Conservation (phyloP, 2,888 invertebrate species). For the Dendrolimus houi region DNA sequence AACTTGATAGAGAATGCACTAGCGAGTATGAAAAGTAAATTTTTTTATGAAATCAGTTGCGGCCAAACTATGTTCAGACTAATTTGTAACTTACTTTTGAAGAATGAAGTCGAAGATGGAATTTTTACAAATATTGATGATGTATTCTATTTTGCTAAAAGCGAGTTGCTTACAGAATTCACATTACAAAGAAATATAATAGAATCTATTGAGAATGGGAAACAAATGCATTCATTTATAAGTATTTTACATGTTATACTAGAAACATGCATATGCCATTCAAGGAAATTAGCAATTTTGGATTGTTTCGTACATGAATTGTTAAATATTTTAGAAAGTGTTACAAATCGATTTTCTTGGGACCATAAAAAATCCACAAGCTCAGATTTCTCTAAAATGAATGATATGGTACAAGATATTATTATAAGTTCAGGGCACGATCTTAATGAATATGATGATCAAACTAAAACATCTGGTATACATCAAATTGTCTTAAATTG, state of each 20-base stretch:
- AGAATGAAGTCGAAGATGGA: slow-evolving; percentile 21
- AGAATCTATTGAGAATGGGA: slow-evolving; percentile 59
- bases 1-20: slow-evolving; percentile 52
- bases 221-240: slow-evolving; percentile 70
- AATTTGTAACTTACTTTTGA: slow-evolving; percentile 47
- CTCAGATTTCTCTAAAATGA: slow-evolving; percentile 88
- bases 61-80: slow-evolving; percentile 75
- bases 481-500: slow-evolving; percentile 83
- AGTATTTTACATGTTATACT: slow-evolving; percentile 44
- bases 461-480: slow-evolving; percentile 71
- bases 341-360: slow-evolving; percentile 56
- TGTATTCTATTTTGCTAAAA: slow-evolving; percentile 45
- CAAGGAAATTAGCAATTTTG: slow-evolving; percentile 28
- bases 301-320: slow-evolving; percentile 25
- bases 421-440: slow-evolving; percentile 59
- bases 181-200: slow-evolving; percentile 55
- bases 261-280: slow-evolving; percentile 32
- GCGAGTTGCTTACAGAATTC: slow-evolving; percentile 35
- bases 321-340: slow-evolving; percentile 35
- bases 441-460: slow-evolving; percentile 34
- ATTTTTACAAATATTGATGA: slow-evolving; percentile 38
- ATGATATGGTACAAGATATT: slow-evolving; percentile 79
- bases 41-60: slow-evolving; percentile 78
- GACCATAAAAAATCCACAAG: slow-evolving; percentile 43
- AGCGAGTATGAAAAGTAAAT: slow-evolving; percentile 70